Evolutionary conservation across 2,888 invertebrate genomes (phyloP).

Genomic region (Neria commutata): DNA sequence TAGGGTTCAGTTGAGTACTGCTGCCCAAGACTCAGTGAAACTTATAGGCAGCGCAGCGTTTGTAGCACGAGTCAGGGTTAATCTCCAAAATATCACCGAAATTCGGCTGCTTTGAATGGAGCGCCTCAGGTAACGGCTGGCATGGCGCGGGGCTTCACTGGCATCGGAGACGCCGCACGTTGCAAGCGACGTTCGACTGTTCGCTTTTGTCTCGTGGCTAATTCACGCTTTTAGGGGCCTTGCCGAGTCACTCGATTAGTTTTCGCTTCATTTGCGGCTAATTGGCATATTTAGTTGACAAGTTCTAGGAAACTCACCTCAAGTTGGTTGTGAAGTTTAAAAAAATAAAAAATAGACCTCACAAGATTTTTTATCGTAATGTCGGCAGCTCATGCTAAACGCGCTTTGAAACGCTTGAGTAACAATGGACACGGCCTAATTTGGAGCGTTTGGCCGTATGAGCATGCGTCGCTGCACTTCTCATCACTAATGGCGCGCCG

Average conservation of each 20-base stretch:
- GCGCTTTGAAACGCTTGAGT: no score
- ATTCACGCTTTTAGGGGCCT: conserved; percentile 54
- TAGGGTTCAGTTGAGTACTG: not conserved
- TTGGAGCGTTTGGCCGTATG: no score
- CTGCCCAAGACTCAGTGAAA: no score
- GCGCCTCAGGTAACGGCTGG: not conserved
- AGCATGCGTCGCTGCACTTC: not conserved
- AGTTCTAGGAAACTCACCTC: no score
- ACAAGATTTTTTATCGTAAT: no score
- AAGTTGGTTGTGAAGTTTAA: no score
- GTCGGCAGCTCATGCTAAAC: no score
- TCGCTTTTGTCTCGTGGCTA: conserved; percentile 53
- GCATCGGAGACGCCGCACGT: not conserved
- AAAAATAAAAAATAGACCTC: no score
- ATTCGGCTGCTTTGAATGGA: not conserved
- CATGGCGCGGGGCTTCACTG: not conserved
- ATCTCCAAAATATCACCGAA: conserved; percentile 16
- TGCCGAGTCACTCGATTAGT: conserved; percentile 48
- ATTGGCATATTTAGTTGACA: conserved; percentile 43
- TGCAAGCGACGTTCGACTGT: no score
- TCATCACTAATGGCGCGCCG: no score
- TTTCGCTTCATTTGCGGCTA: conserved; percentile 53
- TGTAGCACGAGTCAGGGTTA: conserved; percentile 37
- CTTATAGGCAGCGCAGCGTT: not conserved
- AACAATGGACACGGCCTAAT: not conserved